These are phyloP conservation scores for Colistium nudipinnis DNA, from an alignment of 2,113 vertebrate species.

Conservation along the genomic window DNA sequence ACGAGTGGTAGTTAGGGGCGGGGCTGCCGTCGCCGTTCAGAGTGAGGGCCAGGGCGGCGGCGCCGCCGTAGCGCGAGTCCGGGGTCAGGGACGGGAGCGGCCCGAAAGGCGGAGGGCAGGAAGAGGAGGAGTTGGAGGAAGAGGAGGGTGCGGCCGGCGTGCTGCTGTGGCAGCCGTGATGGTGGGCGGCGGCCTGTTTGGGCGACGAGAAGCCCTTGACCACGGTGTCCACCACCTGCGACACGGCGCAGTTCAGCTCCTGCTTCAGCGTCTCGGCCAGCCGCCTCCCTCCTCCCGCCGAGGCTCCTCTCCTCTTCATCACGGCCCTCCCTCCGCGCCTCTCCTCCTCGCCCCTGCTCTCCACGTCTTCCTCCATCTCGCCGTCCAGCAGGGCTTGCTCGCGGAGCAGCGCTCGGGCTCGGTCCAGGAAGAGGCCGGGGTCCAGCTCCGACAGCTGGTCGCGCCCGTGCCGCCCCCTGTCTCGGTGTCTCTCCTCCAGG, in stretches of 20 bases:
- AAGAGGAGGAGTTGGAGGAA: constrained; percentile 76
- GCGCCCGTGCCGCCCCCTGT: constrained; percentile 67
- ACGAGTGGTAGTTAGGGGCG: constrained; percentile 92
- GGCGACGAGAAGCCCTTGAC: constrained; percentile 96
- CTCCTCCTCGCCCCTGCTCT: constrained; percentile 84
- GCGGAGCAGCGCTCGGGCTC: constrained; percentile 91
- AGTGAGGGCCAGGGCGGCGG: constrained; percentile 58
- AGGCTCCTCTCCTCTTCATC: constrained; percentile 84
- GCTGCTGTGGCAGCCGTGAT: constrained; percentile 81
- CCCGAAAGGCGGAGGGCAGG: constrained; percentile 67
- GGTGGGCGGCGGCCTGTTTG: constrained; percentile 86
- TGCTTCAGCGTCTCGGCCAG: constrained; percentile 97
- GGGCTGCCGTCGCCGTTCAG: constrained; percentile 91
- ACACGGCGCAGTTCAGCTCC: constrained; percentile 97
- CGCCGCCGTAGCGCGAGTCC: constrained; percentile 63
- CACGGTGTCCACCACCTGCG: constrained; percentile 97
- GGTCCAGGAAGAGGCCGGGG: constrained; percentile 93
- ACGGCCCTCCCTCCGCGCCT: constrained; percentile 83
- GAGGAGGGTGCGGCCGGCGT: constrained; percentile 82
- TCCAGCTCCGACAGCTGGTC: constrained; percentile 92
- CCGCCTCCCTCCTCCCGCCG: constrained; percentile 86
- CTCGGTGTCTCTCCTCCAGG: constrained; percentile 82
- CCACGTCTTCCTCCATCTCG: constrained; percentile 82
- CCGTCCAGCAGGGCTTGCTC: constrained; percentile 87
- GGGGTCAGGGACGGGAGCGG: constrained; percentile 72